Percentiles rank a stretch among this genome's conserved stretches.
Evolutionary conservation across 2,888 invertebrate genomes (phyloP).

Genomic region (Diaperis boleti): DNA sequence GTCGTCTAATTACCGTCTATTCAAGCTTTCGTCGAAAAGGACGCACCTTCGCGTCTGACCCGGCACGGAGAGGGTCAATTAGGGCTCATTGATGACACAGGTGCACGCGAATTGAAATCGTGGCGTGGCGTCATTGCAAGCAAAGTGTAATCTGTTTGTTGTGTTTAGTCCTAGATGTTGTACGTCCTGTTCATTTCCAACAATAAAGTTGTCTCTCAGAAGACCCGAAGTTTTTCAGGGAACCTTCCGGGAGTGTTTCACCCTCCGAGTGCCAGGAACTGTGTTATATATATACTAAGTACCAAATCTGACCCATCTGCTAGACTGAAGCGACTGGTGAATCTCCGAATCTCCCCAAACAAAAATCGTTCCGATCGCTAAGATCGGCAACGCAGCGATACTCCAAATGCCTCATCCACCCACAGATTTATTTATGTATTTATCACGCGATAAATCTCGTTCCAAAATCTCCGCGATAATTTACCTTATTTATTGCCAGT

Average conservation of each 20-base stretch:
- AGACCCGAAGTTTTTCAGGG: no score
- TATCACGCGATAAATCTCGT: conserved; percentile 27
- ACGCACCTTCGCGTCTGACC: neutral
- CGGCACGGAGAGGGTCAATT: neutral
- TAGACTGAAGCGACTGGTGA: no score
- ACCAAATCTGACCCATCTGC: no score
- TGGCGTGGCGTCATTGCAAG: no score
- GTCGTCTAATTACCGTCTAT: conserved; percentile 57
- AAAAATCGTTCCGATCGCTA: no score
- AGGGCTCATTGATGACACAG: neutral
- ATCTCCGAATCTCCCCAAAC: no score
- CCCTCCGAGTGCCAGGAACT: no score
- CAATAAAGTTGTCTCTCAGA: no score
- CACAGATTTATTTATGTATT: conserved; percentile 1
- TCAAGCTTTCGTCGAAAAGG: conserved; percentile 41
- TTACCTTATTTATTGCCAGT: conserved; percentile 61
- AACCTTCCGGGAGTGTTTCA: no score
- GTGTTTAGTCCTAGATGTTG: neutral
- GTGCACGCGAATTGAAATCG: neutral
- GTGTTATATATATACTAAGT: no score
- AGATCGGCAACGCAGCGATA: neutral
- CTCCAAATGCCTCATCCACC: neutral
- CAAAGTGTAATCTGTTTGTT: neutral
- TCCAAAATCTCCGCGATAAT: conserved; percentile 55
- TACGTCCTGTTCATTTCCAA: neutral